Evolutionary conservation across 2,113 vertebrate genomes (phyloP), one percentile per base, ranked within the genome.

Genomic region (Formicarius rufipectus): DNA sequence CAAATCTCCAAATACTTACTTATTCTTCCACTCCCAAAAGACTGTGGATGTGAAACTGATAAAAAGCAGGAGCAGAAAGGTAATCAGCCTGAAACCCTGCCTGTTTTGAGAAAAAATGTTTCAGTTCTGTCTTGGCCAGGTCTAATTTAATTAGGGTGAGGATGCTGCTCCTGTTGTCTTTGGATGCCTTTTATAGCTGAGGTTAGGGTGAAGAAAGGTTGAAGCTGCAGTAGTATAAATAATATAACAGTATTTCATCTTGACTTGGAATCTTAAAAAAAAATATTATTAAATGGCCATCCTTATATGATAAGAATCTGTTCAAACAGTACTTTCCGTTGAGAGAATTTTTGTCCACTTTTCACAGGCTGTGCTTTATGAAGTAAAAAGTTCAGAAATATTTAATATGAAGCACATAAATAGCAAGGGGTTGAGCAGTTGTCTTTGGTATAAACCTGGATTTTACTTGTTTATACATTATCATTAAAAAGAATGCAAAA

Each of bases 141-240:
- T 71, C 16, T 56, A 53, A 83, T 60, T 79, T 85, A 89, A 91
- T 95, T 82, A 93, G 76, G 60, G 44, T 52, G 56, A 92, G 85
- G 85, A 92, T 87, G 59, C 76, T 82, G 58, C 77, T 93, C 37
- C 68, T 97, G 88, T 93, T 96, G 80, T 79, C 90, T 95, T 97
- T 96, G 93, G 95, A 93, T 82, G 66, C 13, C 69, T 92, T 86
- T 89, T 88, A 45, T 24, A 82, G 60, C 44, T 62, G 33, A 87
- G 68, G 52, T 16, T 93, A 58, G 66, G 88, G 37, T 95, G 83
- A 90, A 84, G 52, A 60, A 92, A 94, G 60, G 85, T 87, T 95
- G 88, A 85, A 93, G 24, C 76, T 74, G 24, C 27, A 86, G 47
- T n/a, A 67, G 33, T 64, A n/a, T 95, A 92, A 95, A 93, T 92